Evolutionary conservation across 1,140 invertebrate genomes (phyloP).

Genomic region (Camponotus pennsylvanicus): DNA sequence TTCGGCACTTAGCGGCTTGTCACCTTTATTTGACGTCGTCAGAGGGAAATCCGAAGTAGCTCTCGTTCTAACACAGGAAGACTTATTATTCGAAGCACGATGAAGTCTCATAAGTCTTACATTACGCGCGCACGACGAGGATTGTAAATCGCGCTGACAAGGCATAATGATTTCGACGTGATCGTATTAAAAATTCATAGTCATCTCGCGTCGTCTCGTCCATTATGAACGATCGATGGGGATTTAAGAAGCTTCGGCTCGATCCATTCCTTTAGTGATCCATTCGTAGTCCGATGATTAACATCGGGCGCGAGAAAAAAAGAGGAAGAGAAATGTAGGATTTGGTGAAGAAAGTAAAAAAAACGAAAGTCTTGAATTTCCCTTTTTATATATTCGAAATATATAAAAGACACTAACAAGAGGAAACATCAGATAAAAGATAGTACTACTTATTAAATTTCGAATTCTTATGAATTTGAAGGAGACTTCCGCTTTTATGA

Average conservation of each 20-base stretch:
- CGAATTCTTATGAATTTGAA: not conserved
- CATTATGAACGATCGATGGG: constrained; percentile 52
- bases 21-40: constrained; percentile 53
- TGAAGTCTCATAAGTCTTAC: constrained; percentile 70
- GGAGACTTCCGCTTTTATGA: not conserved
- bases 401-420: not conserved
- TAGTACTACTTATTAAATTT: not conserved
- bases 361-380: not conserved
- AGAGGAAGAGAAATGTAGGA: constrained; percentile 3
- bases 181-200: constrained; percentile 72
- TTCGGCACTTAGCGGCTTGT: not conserved
- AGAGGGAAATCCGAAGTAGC: constrained; percentile 26
- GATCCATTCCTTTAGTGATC: constrained; percentile 34
- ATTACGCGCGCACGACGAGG: constrained; percentile 66
- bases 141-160: constrained; percentile 74
- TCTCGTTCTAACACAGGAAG: constrained; percentile 7
- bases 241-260: constrained; percentile 50
- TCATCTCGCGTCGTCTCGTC: constrained; percentile 51
- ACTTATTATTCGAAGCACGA: constrained; percentile 68
- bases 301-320: constrained; percentile 6
- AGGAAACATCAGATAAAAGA: not conserved
- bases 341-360: not conserved
- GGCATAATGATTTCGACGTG: constrained; percentile 75
- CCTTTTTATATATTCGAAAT: constrained; percentile 14
- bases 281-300: constrained; percentile 14